Conservation (phyloP, 2,113 vertebrate species). For the Amphiprion percula region DNA sequence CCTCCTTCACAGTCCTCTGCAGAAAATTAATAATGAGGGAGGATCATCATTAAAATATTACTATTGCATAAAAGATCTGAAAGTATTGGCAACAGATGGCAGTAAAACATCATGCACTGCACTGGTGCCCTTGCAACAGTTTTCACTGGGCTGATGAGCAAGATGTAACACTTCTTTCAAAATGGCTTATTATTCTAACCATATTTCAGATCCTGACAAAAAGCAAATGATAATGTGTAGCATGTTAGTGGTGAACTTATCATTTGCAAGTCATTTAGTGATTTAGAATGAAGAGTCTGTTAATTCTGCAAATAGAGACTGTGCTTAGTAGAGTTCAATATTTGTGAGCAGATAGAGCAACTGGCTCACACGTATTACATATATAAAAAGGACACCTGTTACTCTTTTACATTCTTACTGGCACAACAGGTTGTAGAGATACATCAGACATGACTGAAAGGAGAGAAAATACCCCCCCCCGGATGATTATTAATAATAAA, state of each 20-base stretch:
- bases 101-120: conserved; percentile 87
- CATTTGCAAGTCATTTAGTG: conserved; percentile 49
- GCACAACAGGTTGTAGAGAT: conserved; percentile 1
- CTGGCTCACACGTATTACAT: conserved; percentile 50
- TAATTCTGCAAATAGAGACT: conserved; percentile 25
- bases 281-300: conserved; percentile 37
- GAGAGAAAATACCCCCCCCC: conserved; percentile 1
- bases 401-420: conserved; percentile 28
- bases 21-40: conserved; percentile 67
- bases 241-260: conserved; percentile 37
- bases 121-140: conserved; percentile 58
- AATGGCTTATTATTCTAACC: conserved; percentile 57
- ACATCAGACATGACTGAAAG: conserved; percentile 24
- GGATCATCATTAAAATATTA: conserved; percentile 76
- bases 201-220: conserved; percentile 63
- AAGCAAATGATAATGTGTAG: conserved; percentile 62
- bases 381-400: conserved; percentile 51
- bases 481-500: conserved; percentile 27
- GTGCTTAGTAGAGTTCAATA: conserved; percentile 38
- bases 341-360: conserved; percentile 44
- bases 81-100: conserved; percentile 92
- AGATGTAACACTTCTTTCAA: conserved; percentile 15
- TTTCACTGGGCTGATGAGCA: conserved; percentile 42
- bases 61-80: conserved; percentile 76
- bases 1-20: conserved; percentile 52